phyloP scores from a whole-genome alignment of 1,140 invertebrate genomes.

The Scaptomyza hsui region DNA sequence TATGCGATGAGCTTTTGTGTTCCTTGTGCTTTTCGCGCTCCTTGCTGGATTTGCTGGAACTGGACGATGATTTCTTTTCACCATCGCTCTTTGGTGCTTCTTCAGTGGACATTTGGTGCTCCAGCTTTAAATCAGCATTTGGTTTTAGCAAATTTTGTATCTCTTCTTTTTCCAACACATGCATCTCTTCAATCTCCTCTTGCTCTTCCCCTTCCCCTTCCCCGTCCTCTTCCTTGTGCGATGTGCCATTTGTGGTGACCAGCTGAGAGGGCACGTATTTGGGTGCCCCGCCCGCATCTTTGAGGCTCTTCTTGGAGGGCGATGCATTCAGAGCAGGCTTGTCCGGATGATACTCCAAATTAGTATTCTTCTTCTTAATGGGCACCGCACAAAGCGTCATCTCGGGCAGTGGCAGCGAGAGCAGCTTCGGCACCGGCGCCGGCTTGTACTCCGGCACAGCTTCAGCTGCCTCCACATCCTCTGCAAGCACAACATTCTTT shows the following conservation, averaged over 20 bases:
- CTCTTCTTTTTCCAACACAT: background rate
- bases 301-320: slow-evolving; percentile 52
- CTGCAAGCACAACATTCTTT: slow-evolving; percentile 36
- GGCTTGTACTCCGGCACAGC: slow-evolving; percentile 64
- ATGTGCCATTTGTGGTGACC: slow-evolving; percentile 25
- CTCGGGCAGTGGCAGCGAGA: slow-evolving; percentile 67
- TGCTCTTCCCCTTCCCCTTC: slow-evolving; percentile 43
- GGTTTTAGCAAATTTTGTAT: background rate
- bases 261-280: slow-evolving; percentile 83
- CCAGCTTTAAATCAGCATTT: slow-evolving; percentile 49
- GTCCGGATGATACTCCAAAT: slow-evolving; percentile 77
- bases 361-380: slow-evolving; percentile 51
- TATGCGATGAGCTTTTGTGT: slow-evolving; percentile 49
- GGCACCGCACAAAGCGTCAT: slow-evolving; percentile 39
- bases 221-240: background rate
- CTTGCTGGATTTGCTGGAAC: slow-evolving; percentile 39
- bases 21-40: slow-evolving; percentile 38
- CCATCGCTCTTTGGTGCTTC: slow-evolving; percentile 10
- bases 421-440: slow-evolving; percentile 69
- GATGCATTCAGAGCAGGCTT: slow-evolving; percentile 78
- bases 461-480: slow-evolving; percentile 55
- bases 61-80: slow-evolving; percentile 32
- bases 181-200: slow-evolving; percentile 29
- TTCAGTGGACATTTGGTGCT: background rate
- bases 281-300: slow-evolving; percentile 59